phyloP scores from a whole-genome alignment of 2,888 invertebrate genomes.

The Sinhomidia bicolor region DNA sequence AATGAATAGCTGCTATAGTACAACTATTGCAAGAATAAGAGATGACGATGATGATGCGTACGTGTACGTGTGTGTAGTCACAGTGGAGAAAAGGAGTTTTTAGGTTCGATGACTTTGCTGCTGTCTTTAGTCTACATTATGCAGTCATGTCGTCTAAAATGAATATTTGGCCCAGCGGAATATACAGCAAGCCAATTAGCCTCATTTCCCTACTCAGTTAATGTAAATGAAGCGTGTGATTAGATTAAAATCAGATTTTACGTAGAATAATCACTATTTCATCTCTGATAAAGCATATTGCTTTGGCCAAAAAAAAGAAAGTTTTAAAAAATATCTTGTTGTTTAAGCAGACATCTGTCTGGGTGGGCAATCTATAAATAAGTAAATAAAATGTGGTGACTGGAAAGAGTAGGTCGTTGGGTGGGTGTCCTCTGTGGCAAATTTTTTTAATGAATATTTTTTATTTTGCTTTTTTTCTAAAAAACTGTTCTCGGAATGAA shows the following conservation, averaged over 20 bases:
- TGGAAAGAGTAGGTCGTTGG: neutral
- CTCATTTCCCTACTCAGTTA: constrained; percentile 25
- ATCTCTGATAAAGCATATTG: neutral
- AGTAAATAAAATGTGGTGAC: too few relatives aligned
- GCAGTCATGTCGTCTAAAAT: neutral
- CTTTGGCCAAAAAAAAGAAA: neutral
- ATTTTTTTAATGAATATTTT: neutral
- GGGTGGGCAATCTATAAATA: neutral
- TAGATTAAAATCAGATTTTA: constrained; percentile 52
- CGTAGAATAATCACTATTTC: neutral
- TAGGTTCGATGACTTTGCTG: neutral
- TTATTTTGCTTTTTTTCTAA: too few relatives aligned
- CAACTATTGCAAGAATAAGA: too few relatives aligned
- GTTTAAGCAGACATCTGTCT: too few relatives aligned
- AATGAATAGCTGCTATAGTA: neutral
- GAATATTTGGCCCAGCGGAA: constrained; percentile 49
- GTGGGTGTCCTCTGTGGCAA: too few relatives aligned
- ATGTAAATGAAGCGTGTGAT: constrained; percentile 63
- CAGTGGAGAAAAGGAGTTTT: neutral
- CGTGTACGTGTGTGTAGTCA: too few relatives aligned
- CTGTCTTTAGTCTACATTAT: neutral
- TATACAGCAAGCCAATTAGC: constrained; percentile 58
- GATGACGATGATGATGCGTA: too few relatives aligned
- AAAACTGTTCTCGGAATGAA: neutral
- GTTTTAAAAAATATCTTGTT: too few relatives aligned